Evolutionary conservation across 2,797 vertebrate genomes (phyloP), one percentile per base, ranked within the genome.

Genomic region (Pygocentrus nattereri): DNA sequence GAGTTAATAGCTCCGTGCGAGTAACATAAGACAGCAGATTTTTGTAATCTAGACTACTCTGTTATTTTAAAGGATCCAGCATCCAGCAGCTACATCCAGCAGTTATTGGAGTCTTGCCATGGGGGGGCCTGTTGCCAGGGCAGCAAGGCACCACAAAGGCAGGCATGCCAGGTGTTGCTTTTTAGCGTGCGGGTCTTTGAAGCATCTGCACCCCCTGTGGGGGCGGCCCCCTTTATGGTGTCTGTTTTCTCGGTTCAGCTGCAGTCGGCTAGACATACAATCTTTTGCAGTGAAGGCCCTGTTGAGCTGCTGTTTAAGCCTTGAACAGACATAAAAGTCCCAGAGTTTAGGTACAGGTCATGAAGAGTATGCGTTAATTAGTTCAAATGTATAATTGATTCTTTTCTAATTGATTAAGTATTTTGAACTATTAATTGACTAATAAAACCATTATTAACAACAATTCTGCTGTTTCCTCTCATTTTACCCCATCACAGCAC

Each of bases 91-190:
- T 21, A 56, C 67, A 65, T 80, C 25, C 12, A 27, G 18, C 49
- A 44, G 73, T 74, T 74, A 74, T 81, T 75, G 5, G 31, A 78
- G 68, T 52, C 58, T 75, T n/a, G 75, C 70, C 70, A 75, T 78
- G 27, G 70, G 64, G 80, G 64, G 59, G 30, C 21, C 47, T 7
- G 58, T 87, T 65, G 23, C 64, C 74, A 79, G 71, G 84, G 69
- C 68, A 85, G 80, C 79, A 21, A 44, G 74, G 79, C 56, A 41
- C 76, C 59, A 82, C 73, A 77, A 69, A 80, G 31, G 30, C 56
- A 38, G 68, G 81, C 67, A 16, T 80, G 72, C 79, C 84, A 81
- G 81, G 86, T 85, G 84, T 84, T 83, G 73, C 65, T 79, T 70
- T 87, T 78, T 71, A 83, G 58, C 59, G 41, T 74, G 78, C 38